Evolutionary conservation across 37 sponge, comb jelly and placozoan species (phyloP).

Genomic region (Crambe crambe): DNA sequence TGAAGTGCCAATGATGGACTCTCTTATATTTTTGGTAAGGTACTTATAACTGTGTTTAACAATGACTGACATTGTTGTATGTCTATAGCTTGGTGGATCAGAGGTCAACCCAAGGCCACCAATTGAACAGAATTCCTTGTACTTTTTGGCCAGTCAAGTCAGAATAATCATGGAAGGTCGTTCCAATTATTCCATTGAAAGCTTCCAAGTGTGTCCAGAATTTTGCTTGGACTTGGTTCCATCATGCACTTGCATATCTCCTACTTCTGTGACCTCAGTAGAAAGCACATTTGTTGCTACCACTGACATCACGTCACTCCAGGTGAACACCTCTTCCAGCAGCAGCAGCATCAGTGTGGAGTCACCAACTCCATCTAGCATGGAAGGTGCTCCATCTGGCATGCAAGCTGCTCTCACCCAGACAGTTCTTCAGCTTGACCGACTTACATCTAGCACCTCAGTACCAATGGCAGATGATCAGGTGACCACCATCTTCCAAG

Average conservation of each 20-base stretch:
- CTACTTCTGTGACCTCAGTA: neutral
- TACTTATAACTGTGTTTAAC: no score
- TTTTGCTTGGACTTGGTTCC: slow-evolving; percentile 10
- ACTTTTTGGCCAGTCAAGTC: slow-evolving; percentile 18
- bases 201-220: slow-evolving; percentile 26
- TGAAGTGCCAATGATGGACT: neutral
- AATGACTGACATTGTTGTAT: neutral
- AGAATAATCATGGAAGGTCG: slow-evolving; percentile 16
- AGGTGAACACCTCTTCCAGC: no score
- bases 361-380: neutral
- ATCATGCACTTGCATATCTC: neutral
- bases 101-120: neutral
- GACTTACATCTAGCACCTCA: no score
- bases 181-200: slow-evolving; percentile 9
- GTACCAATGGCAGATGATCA: no score
- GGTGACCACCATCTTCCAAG: no score
- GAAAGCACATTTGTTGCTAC: no score
- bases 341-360: neutral
- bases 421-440: no score
- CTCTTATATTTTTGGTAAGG: neutral
- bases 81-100: slow-evolving; percentile 9
- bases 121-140: neutral
- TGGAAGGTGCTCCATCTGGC: no score
- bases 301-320: no score
- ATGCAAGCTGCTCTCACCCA: no score